Evolutionary conservation across 2,113 vertebrate species (phyloP).

Genomic region (Coryphaenoides rupestris): DNA sequence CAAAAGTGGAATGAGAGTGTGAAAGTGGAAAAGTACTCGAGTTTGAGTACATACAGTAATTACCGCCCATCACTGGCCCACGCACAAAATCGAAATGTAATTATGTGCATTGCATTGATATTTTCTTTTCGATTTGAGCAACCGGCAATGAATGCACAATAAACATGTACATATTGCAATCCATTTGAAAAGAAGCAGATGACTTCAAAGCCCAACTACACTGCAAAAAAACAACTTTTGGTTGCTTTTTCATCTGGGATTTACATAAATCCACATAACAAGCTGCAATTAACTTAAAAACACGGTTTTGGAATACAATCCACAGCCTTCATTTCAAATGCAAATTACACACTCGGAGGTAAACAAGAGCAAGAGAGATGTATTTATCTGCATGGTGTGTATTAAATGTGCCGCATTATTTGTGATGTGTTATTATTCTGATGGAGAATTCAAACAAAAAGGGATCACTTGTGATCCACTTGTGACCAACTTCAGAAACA

Average conservation of each 20-base stretch:
- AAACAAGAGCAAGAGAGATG: constrained; percentile 15
- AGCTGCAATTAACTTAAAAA: constrained; percentile 37
- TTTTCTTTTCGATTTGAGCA: too few species aligned
- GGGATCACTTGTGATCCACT: too few species aligned
- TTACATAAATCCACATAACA: constrained; percentile 42
- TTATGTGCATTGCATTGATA: too few species aligned
- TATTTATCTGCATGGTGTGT: constrained; percentile 10
- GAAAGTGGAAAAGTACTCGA: too few species aligned
- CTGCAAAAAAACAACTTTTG: constrained; percentile 11
- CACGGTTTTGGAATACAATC: constrained; percentile 24
- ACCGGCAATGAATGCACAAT: background rate
- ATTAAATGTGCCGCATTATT: constrained; percentile 18
- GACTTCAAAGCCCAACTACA: constrained; percentile 20
- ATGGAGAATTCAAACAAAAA: constrained; percentile 14
- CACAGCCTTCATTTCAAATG: constrained; percentile 39
- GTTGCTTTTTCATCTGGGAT: constrained; percentile 21
- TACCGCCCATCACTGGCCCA: too few species aligned
- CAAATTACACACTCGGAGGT: constrained; percentile 25
- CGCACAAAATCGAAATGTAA: too few species aligned
- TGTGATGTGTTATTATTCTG: constrained; percentile 17
- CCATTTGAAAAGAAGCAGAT: constrained; percentile 6
- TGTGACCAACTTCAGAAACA: too few species aligned
- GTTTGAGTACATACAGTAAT: too few species aligned
- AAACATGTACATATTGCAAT: background rate
- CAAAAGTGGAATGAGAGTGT: too few species aligned